Conservation (phyloP, 2,797 vertebrate genomes). For the Zonotrichia albicollis region DNA sequence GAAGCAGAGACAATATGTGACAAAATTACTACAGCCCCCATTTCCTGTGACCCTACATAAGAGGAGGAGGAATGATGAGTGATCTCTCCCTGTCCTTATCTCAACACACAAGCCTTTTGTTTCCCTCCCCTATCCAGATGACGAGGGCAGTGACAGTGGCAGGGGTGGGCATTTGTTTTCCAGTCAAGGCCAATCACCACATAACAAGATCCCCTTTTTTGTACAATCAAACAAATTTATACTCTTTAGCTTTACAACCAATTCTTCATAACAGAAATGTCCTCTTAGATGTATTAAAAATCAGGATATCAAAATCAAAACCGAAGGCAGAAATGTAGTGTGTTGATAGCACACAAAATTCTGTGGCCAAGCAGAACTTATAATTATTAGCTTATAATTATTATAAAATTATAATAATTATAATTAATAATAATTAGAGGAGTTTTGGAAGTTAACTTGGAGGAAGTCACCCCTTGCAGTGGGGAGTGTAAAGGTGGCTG, state of each 20-base stretch:
- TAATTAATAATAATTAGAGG: no score
- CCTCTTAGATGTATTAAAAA: background rate
- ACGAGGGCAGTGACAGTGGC: background rate
- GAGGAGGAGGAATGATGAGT: background rate
- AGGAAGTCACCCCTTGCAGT: background rate
- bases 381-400: no score
- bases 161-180: background rate
- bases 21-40: rapidly evolving
- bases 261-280: background rate
- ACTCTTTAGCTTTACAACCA: background rate
- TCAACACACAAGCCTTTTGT: background rate
- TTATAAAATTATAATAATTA: no score
- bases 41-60: background rate
- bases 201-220: background rate
- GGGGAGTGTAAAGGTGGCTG: background rate
- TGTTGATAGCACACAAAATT: background rate
- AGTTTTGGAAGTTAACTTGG: background rate
- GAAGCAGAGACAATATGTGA: background rate
- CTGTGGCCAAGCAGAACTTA: background rate
- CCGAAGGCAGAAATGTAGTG: background rate
- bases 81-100: background rate
- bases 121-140: background rate
- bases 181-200: background rate
- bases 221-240: background rate
- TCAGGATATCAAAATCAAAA: background rate